Evolutionary conservation across 2,113 vertebrate species (phyloP).

Genomic region (Myiozetetes cayanensis): DNA sequence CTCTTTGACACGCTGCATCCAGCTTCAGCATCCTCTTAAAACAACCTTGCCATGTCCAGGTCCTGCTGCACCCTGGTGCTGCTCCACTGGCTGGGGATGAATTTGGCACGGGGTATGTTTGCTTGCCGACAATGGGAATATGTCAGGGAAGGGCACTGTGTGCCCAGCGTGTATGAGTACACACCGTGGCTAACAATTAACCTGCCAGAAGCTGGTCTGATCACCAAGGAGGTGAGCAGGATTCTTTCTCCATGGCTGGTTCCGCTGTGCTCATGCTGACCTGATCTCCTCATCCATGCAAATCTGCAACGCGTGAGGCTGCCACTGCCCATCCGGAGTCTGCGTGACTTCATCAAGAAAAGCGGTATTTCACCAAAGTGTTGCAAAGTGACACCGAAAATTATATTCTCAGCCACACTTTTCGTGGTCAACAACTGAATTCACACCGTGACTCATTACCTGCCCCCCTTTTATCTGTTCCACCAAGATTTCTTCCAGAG

Average conservation of each 20-base stretch:
- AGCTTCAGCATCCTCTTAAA: neutral
- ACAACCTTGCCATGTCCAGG: neutral
- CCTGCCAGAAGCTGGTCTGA: neutral
- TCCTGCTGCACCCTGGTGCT: neutral
- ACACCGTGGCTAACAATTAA: neutral
- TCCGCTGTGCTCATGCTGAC: fast-evolving
- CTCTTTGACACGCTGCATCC: neutral
- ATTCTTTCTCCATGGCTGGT: neutral
- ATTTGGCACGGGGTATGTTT: neutral
- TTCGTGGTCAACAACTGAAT: neutral
- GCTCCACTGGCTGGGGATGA: fast-evolving
- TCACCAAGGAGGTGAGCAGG: fast-evolving
- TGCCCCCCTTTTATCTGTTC: neutral
- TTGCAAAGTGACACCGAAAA: neutral
- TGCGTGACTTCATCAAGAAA: neutral
- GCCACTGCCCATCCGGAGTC: fast-evolving
- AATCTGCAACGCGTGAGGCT: fast-evolving
- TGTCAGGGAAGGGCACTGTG: neutral
- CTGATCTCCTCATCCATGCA: neutral
- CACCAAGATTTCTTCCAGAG: neutral
- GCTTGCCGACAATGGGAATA: neutral
- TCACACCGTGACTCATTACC: fast-evolving
- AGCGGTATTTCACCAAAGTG: neutral
- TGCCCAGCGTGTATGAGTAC: neutral
- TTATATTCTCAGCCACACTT: neutral